Percentiles rank a stretch among this genome's conserved stretches.
phyloP scores from a whole-genome alignment of 2,888 invertebrate species.

The Nasonovia ribisnigri region DNA sequence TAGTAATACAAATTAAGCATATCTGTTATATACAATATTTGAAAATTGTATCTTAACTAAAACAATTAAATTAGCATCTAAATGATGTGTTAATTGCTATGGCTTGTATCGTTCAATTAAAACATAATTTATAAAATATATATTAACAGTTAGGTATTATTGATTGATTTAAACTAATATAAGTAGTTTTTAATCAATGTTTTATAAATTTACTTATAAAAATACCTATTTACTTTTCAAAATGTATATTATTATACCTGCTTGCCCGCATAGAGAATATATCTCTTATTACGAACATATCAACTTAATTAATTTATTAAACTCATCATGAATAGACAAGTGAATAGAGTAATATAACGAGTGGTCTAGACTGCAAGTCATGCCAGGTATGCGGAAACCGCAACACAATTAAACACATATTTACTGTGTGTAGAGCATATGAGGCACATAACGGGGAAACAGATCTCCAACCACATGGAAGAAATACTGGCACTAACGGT shows the following conservation, averaged over 20 bases:
- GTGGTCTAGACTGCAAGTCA: constrained; percentile 34
- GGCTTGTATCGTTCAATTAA: neutral
- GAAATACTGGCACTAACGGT: constrained; percentile 19
- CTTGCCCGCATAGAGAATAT: neutral
- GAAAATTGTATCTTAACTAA: neutral
- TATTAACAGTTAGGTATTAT: neutral
- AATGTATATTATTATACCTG: neutral
- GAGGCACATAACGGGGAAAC: neutral
- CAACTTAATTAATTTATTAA: neutral
- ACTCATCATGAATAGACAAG: neutral
- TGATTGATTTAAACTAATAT: neutral
- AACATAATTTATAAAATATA: neutral
- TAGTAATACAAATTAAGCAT: neutral
- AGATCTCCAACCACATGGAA: constrained; percentile 14
- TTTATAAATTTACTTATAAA: neutral
- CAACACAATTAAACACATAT: constrained; percentile 10
- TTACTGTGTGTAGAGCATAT: neutral
- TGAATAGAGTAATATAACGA: neutral
- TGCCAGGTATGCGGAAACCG: constrained; percentile 31
- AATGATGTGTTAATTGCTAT: neutral
- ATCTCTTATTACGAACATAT: neutral
- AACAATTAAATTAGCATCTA: neutral
- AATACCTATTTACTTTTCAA: neutral
- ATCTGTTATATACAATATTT: neutral
- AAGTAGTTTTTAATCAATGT: neutral